These are phyloP conservation scores for Tetragonisca angustula DNA, from an alignment of 2,888 invertebrate species.

Conservation along the genomic window DNA sequence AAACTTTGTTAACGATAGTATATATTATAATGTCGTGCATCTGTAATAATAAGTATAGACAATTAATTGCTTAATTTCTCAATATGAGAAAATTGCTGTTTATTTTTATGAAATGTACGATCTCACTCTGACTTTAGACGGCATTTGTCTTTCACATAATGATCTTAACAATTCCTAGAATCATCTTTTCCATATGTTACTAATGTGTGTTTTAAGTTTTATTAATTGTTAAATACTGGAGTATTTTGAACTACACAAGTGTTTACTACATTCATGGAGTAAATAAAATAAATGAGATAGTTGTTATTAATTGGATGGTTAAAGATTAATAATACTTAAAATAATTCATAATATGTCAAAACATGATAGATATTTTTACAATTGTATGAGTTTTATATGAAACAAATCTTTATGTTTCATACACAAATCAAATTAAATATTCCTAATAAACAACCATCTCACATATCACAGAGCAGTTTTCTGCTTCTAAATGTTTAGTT, in stretches of 20 bases:
- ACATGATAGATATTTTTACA: constrained; percentile 10
- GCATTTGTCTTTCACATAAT: constrained; percentile 64
- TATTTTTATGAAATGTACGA: constrained; percentile 62
- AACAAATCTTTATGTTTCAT: constrained; percentile 16
- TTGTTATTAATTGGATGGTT: constrained; percentile 50
- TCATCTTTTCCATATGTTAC: constrained; percentile 41
- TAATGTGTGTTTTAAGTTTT: constrained; percentile 53
- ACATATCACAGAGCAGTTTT: constrained; percentile 77
- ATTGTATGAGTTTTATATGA: constrained; percentile 21
- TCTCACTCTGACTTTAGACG: constrained; percentile 72
- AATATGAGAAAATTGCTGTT: constrained; percentile 80
- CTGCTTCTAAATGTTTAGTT: constrained; percentile 60
- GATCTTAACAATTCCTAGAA: constrained; percentile 53
- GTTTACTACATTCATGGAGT: constrained; percentile 61
- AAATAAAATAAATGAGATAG: constrained; percentile 66
- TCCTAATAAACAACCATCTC: constrained; percentile 70
- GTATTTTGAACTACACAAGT: constrained; percentile 69
- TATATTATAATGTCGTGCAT: constrained; percentile 46
- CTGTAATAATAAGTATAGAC: constrained; percentile 41
- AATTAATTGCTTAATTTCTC: constrained; percentile 73
- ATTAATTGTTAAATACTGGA: constrained; percentile 66
- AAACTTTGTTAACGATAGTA: constrained; percentile 45
- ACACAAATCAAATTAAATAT: constrained; percentile 34
- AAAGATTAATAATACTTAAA: constrained; percentile 23
- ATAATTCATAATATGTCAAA: constrained; percentile 29